These are phyloP conservation scores for Drosophila picticornis DNA, from an alignment of 2,888 invertebrate genomes.

Conservation along the genomic window DNA sequence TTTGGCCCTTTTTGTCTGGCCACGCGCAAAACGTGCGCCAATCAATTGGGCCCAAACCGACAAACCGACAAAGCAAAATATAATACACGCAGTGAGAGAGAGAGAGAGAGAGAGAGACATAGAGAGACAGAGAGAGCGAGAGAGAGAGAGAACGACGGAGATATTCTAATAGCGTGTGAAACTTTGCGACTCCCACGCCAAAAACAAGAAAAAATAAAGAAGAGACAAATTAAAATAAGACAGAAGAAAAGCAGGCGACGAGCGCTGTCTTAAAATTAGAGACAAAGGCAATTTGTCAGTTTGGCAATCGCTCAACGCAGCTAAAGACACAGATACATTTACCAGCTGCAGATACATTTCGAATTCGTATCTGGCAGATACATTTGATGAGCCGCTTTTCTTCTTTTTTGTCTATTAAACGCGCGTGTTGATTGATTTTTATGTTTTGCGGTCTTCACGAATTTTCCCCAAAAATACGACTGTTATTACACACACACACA, in stretches of 20 bases:
- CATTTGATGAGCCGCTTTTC: conserved; percentile 63
- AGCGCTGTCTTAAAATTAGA: conserved; percentile 70
- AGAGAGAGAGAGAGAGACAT: conserved; percentile 2
- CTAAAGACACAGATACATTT: conserved; percentile 39
- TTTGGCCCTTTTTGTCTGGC: conserved; percentile 28
- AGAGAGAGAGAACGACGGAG: conserved; percentile 16
- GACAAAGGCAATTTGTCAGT: conserved; percentile 76
- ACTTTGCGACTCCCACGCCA: conserved; percentile 73
- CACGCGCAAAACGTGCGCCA: conserved; percentile 81
- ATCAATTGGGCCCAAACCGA: conserved; percentile 63
- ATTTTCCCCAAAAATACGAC: conserved; percentile 14
- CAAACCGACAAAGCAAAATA: conserved; percentile 18
- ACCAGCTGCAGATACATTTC: conserved; percentile 18
- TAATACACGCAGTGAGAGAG: conserved; percentile 17
- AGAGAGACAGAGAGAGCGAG: conserved; percentile 8
- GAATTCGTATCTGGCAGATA: conserved; percentile 73
- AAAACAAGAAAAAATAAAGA: background rate
- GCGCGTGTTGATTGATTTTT: conserved; percentile 77
- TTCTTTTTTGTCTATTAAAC: conserved; percentile 61
- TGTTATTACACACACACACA: conserved; percentile 1
- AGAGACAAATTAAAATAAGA: conserved; percentile 67
- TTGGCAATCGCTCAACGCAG: conserved; percentile 71
- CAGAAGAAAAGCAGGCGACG: conserved; percentile 37
- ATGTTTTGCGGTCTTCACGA: conserved; percentile 62
- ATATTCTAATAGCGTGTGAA: conserved; percentile 61